These are phyloP conservation scores for Hesperophylax magnus DNA, from an alignment of 1,140 invertebrate species.

Conservation along the genomic window DNA sequence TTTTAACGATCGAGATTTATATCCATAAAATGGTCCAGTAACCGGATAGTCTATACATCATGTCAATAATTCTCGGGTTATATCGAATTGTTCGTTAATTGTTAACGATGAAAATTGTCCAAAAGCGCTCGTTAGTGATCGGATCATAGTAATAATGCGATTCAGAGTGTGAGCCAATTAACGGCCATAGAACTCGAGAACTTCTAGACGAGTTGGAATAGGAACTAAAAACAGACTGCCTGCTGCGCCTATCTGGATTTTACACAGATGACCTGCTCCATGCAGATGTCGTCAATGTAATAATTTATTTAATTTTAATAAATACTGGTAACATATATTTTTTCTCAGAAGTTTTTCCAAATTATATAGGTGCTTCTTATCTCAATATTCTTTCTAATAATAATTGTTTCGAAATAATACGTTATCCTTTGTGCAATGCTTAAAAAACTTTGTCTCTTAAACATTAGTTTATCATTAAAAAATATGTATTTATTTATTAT, in stretches of 20 bases:
- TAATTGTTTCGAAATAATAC: no score
- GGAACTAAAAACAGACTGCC: slow-evolving; percentile 46
- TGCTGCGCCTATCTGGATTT: slow-evolving; percentile 45
- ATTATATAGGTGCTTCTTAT: no score
- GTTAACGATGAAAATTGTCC: slow-evolving; percentile 47
- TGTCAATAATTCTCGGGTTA: slow-evolving; percentile 8
- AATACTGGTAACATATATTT: no score
- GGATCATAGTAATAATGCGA: slow-evolving; percentile 38
- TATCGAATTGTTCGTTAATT: slow-evolving; percentile 45
- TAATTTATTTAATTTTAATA: no score
- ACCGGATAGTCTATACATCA: slow-evolving; percentile 26
- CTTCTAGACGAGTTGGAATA: slow-evolving; percentile 41
- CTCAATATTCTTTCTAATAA: no score
- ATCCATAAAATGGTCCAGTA: neutral
- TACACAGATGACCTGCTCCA: slow-evolving; percentile 17
- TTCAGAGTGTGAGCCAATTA: slow-evolving; percentile 52
- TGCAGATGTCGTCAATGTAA: neutral
- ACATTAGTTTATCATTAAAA: no score
- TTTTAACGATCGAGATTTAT: slow-evolving; percentile 13
- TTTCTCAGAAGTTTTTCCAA: no score
- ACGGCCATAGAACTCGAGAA: slow-evolving; percentile 45
- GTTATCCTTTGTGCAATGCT: no score
- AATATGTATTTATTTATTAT: no score
- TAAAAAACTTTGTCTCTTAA: no score
- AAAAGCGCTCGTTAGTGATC: slow-evolving; percentile 50